phyloP scores from a whole-genome alignment of 1,140 invertebrate species.

The Yoshiicerus persimilis region DNA sequence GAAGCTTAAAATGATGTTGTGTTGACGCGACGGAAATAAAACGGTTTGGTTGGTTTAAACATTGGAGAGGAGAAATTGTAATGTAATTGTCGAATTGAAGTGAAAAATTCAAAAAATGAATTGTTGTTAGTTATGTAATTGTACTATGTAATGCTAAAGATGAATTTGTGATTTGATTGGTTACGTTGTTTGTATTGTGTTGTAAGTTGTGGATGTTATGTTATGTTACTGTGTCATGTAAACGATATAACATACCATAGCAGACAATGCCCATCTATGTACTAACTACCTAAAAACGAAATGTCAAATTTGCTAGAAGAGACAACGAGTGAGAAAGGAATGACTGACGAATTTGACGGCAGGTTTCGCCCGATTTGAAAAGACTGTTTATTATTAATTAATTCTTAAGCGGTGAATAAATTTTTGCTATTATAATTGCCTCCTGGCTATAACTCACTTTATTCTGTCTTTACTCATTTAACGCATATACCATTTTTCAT shows the following conservation, averaged over 20 bases:
- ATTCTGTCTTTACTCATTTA: not conserved
- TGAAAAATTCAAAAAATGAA: not conserved
- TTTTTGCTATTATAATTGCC: slow-evolving; percentile 11
- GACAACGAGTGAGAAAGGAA: slow-evolving; percentile 16
- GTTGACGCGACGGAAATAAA: not conserved
- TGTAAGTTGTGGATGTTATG: not conserved
- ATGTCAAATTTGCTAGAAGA: slow-evolving; percentile 20
- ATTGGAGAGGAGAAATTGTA: not conserved
- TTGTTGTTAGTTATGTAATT: not conserved
- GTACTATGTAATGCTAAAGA: not conserved
- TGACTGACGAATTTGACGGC: slow-evolving; percentile 37
- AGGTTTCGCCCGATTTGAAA: slow-evolving; percentile 40
- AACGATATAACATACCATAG: not conserved
- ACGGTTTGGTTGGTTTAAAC: not conserved
- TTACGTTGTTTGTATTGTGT: slow-evolving; percentile 9
- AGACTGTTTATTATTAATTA: slow-evolving; percentile 44
- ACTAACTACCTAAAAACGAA: not conserved
- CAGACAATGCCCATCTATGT: not conserved
- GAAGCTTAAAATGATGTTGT: not conserved
- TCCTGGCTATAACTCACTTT: not conserved
- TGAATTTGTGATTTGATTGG: slow-evolving; percentile 9
- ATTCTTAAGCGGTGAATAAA: slow-evolving; percentile 30
- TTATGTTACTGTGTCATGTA: not conserved
- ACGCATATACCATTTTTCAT: no score
- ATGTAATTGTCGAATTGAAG: not conserved